These are phyloP conservation scores for Nesidiocoris tenuis DNA, from an alignment of 2,888 invertebrate genomes.

Conservation along the genomic window DNA sequence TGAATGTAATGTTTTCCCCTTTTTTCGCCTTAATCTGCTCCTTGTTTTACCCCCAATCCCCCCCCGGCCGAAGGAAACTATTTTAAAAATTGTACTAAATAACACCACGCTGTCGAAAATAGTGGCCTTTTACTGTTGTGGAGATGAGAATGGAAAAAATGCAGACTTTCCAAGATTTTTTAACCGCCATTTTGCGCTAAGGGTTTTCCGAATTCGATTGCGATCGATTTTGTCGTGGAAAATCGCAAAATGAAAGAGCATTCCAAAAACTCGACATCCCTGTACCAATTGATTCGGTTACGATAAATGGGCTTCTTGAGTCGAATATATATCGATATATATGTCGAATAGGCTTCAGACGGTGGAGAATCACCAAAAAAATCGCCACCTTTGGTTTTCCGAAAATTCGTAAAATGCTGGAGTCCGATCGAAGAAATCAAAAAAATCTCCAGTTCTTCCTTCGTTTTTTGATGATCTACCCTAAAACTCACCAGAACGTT, in stretches of 20 bases:
- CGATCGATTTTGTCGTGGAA: background rate
- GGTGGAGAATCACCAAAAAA: no score
- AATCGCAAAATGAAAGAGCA: background rate
- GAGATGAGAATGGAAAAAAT: conserved; percentile 21
- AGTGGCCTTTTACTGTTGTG: conserved; percentile 40
- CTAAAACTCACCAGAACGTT: no score
- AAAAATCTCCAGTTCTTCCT: no score
- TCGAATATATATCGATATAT: no score
- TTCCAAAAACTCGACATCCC: background rate
- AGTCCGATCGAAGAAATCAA: no score
- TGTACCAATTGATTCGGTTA: background rate
- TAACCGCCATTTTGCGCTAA: no score
- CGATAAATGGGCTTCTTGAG: no score
- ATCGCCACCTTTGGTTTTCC: no score
- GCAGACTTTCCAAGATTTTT: conserved; percentile 41
- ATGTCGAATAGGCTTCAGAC: no score
- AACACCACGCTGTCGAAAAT: conserved; percentile 33
- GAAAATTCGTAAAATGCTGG: no score
- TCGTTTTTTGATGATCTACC: no score
- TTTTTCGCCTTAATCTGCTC: conserved; percentile 4
- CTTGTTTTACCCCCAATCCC: conserved; percentile 5
- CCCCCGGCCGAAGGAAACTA: conserved; percentile 7
- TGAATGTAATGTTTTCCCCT: conserved; percentile 23
- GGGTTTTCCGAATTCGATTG: no score
- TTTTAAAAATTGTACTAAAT: background rate